A percentile compares a stretch with the other conserved stretches of the same genome.
phyloP scores from a whole-genome alignment of 2,797 vertebrate species.

The Alfaro cultratus region DNA sequence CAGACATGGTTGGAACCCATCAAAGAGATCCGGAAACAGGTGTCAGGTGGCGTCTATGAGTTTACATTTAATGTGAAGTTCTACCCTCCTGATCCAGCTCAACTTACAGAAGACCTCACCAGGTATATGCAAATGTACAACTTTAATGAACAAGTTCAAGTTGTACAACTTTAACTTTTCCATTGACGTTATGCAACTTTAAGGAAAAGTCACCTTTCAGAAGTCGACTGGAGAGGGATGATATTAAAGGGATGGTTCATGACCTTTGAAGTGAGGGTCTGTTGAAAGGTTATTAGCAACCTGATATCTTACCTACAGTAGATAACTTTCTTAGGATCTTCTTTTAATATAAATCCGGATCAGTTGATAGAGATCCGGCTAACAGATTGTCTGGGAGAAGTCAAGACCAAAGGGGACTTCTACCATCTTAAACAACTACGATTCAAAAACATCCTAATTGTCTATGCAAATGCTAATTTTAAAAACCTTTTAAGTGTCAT shows the following conservation, averaged over 20 bases:
- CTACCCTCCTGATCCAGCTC: slow-evolving; percentile 94
- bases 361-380: not conserved
- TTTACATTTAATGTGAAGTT: slow-evolving; percentile 96
- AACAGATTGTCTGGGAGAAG: not conserved
- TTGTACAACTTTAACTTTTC: not conserved
- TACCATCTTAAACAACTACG: not conserved
- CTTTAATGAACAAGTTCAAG: not conserved
- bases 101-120: slow-evolving; percentile 95
- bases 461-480: not conserved
- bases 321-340: not conserved
- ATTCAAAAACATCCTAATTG: not conserved
- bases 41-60: slow-evolving; percentile 88
- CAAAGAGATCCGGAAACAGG: slow-evolving; percentile 96
- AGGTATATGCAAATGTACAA: slow-evolving; percentile 76
- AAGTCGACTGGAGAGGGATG: not conserved
- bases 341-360: not conserved
- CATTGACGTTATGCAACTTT: too few relatives aligned
- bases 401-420: not conserved
- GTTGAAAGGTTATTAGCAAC: not conserved
- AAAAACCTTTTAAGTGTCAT: not conserved
- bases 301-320: not conserved
- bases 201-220: not conserved
- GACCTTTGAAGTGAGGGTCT: not conserved
- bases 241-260: not conserved
- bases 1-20: slow-evolving; percentile 93